phyloP scores from a whole-genome alignment of 1,140 invertebrate genomes.

The Oedothorax gibbosus region DNA sequence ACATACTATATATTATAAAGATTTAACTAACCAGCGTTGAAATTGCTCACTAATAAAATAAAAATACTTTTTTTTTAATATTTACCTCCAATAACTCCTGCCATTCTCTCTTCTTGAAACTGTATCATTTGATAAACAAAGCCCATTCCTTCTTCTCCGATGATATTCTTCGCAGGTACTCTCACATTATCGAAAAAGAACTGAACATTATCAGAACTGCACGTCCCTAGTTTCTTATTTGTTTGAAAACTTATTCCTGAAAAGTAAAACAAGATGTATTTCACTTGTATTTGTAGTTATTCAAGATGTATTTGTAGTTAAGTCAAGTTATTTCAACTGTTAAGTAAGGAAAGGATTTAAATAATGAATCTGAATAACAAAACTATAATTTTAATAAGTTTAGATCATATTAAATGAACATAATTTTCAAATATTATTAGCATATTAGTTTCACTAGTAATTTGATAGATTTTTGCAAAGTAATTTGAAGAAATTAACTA shows the following conservation, averaged over 20 bases:
- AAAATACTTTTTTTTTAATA: background rate
- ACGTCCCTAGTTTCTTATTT: constrained; percentile 73
- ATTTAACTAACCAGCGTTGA: no score
- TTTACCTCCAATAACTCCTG: constrained; percentile 68
- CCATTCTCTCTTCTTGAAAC: constrained; percentile 74
- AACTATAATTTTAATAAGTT: no score
- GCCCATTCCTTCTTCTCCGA: constrained; percentile 75
- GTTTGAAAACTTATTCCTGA: constrained; percentile 64
- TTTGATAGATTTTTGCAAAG: no score
- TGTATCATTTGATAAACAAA: constrained; percentile 77
- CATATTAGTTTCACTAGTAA: no score
- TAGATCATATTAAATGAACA: no score
- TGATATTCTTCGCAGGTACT: constrained; percentile 72
- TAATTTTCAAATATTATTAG: no score
- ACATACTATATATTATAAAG: no score
- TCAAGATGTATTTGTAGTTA: background rate
- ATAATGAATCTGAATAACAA: no score
- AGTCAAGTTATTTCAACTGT: no score
- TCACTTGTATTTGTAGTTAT: background rate
- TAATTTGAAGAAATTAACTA: no score
- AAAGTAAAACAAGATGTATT: background rate
- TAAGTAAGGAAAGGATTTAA: no score
- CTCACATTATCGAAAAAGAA: constrained; percentile 75
- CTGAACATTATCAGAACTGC: constrained; percentile 74
- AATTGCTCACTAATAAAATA: no score